Conservation (phyloP, 92 coral and sea anemone species). For the Meandrina meandrites region DNA sequence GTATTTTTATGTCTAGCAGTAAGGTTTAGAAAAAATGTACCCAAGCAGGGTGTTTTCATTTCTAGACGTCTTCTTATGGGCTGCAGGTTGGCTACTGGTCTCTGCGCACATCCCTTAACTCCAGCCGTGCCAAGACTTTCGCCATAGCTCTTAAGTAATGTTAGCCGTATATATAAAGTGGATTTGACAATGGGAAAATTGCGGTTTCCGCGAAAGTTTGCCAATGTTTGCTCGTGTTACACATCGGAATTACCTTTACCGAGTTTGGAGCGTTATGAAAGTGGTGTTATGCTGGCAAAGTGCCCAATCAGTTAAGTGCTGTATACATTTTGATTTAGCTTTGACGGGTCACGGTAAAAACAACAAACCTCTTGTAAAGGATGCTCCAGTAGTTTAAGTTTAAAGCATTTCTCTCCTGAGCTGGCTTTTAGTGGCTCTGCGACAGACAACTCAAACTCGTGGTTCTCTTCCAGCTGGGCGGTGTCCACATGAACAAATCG, state of each 20-base stretch:
- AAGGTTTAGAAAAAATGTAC: too few relatives aligned
- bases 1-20: too few relatives aligned
- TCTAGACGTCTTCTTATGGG: too few relatives aligned
- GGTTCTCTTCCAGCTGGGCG: constrained; percentile 26
- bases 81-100: too few relatives aligned
- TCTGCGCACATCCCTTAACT: too few relatives aligned
- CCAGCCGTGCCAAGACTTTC: neutral
- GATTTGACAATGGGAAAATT: neutral
- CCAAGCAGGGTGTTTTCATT: too few relatives aligned
- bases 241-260: too few relatives aligned
- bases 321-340: too few relatives aligned
- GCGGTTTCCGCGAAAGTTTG: too few relatives aligned
- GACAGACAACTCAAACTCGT: constrained; percentile 7
- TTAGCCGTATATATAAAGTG: neutral
- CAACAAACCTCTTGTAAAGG: constrained; percentile 20
- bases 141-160: neutral
- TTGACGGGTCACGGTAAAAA: neutral
- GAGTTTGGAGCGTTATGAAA: neutral
- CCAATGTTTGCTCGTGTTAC: neutral
- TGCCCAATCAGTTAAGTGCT: neutral
- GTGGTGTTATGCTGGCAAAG: too few relatives aligned
- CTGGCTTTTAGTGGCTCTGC: neutral
- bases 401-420: neutral
- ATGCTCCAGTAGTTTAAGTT: constrained; percentile 21
- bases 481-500: constrained; percentile 24